Evolutionary conservation across 2,797 vertebrate genomes (phyloP).

Genomic region (Tadarida brasiliensis): DNA sequence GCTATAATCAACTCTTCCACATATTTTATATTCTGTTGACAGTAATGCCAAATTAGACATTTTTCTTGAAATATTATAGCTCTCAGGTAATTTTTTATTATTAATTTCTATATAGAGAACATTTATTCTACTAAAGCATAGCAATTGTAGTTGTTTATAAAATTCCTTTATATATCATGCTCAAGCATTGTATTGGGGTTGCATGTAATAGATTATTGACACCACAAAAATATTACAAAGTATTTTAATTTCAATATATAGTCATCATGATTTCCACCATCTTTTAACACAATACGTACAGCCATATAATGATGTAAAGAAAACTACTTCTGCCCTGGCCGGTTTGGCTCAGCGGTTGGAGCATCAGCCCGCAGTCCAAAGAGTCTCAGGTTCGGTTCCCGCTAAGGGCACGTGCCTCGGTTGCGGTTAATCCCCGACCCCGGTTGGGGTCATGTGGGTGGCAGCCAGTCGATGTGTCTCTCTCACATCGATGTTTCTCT

Average conservation of each 20-base stretch:
- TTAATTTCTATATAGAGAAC: conserved; percentile 35
- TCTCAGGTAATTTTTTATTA: not conserved
- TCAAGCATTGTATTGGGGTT: not conserved
- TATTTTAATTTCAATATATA: conserved; percentile 43
- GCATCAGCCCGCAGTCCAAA: too few species aligned
- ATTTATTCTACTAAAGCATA: conserved; percentile 4
- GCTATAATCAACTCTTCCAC: conserved; percentile 20
- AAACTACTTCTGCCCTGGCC: not conserved
- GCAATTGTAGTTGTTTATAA: conserved; percentile 1
- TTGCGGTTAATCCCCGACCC: too few species aligned
- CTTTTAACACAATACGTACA: not conserved
- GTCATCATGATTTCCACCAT: not conserved
- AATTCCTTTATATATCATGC: not conserved
- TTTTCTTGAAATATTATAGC: conserved; percentile 58
- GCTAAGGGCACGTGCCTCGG: too few species aligned
- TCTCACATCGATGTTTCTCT: too few species aligned
- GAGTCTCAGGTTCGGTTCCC: too few species aligned
- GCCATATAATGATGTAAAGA: not conserved
- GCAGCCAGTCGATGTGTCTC: too few species aligned
- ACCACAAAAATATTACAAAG: not conserved
- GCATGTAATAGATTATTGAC: not conserved
- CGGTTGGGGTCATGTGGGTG: too few species aligned
- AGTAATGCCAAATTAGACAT: conserved; percentile 54
- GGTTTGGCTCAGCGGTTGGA: too few species aligned
- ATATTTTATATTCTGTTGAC: conserved; percentile 60